These are phyloP conservation scores for Lepidochrysops patricia DNA, from an alignment of 2,888 invertebrate species.

Conservation along the genomic window DNA sequence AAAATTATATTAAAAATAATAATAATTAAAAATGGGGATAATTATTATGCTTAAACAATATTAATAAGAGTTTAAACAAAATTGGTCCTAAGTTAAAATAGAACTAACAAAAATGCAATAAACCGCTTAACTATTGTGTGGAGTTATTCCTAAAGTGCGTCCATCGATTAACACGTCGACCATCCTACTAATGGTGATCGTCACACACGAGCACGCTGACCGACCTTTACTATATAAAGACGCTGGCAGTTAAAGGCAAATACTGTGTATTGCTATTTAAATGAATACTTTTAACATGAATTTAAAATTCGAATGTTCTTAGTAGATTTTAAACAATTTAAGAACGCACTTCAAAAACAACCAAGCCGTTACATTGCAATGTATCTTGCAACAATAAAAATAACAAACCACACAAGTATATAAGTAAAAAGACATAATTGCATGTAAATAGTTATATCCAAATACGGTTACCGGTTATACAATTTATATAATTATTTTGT, in stretches of 20 bases:
- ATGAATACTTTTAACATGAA: too few species aligned
- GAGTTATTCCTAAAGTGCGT: constrained; percentile 26
- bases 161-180: not conserved
- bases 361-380: constrained; percentile 25
- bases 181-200: too few species aligned
- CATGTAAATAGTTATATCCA: not conserved
- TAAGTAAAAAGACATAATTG: not conserved
- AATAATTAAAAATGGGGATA: constrained; percentile 34
- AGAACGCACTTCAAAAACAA: constrained; percentile 24
- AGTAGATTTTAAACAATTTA: not conserved
- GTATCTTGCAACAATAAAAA: not conserved
- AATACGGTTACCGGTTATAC: not conserved
- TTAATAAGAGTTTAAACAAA: constrained; percentile 38
- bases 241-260: too few species aligned
- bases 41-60: constrained; percentile 57
- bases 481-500: constrained; percentile 4
- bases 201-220: too few species aligned
- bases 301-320: too few species aligned
- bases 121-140: constrained; percentile 31
- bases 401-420: constrained; percentile 5
- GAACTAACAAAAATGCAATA: constrained; percentile 45
- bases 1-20: constrained; percentile 43
- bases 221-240: too few species aligned
- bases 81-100: constrained; percentile 53
- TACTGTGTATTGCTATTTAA: not conserved